Evolutionary conservation across 2,888 invertebrate genomes (phyloP).

Genomic region (Trichopria drosophilae): DNA sequence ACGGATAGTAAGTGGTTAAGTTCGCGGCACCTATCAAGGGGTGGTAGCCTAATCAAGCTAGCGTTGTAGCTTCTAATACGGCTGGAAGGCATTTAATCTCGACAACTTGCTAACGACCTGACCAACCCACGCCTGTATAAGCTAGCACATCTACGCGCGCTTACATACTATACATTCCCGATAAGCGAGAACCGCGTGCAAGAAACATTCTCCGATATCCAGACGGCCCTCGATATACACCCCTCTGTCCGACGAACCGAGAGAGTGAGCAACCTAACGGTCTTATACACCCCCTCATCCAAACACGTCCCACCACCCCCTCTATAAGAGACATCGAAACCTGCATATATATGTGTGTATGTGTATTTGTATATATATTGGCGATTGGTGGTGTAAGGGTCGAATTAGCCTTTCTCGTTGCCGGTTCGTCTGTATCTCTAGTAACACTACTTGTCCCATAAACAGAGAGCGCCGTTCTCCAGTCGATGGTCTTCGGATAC

Average conservation of each 20-base stretch:
- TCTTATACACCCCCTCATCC: slow-evolving; percentile 22
- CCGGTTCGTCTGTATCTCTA: slow-evolving; percentile 54
- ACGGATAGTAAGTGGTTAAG: too few species aligned
- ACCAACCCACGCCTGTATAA: slow-evolving; percentile 45
- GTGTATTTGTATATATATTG: slow-evolving; percentile 33
- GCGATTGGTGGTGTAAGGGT: slow-evolving; percentile 34
- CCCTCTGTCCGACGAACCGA: slow-evolving; percentile 37
- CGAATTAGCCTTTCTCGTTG: slow-evolving; percentile 46
- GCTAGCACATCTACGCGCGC: not conserved
- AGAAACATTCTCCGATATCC: slow-evolving; percentile 54
- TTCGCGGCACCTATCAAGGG: too few species aligned
- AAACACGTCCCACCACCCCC: slow-evolving; percentile 32
- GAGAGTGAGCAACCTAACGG: slow-evolving; percentile 16
- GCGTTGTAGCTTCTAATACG: slow-evolving; percentile 53
- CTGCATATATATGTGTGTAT: slow-evolving; percentile 26
- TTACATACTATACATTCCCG: slow-evolving; percentile 52
- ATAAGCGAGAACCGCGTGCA: slow-evolving; percentile 51
- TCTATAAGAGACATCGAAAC: slow-evolving; percentile 25
- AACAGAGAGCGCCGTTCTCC: slow-evolving; percentile 54
- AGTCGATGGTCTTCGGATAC: slow-evolving; percentile 57
- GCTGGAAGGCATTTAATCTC: slow-evolving; percentile 57
- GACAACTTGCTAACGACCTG: slow-evolving; percentile 58
- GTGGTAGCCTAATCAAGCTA: slow-evolving; percentile 50
- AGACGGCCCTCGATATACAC: slow-evolving; percentile 38
- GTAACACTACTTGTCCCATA: slow-evolving; percentile 53